Conservation (phyloP, 1,140 invertebrate genomes). For the Cydia splendana region DNA sequence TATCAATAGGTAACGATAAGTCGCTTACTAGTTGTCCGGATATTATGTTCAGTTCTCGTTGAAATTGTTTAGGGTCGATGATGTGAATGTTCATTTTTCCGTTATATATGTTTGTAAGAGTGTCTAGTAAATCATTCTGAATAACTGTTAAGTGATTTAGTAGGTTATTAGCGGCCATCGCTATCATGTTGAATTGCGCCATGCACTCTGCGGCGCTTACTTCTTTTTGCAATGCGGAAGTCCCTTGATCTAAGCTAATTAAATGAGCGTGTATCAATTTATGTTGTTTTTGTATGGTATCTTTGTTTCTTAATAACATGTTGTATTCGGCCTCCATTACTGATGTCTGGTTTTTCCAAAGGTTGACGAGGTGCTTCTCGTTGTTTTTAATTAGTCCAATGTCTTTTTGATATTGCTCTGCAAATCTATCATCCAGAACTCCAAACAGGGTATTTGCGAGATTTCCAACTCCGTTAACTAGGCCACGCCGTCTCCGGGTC, state of each 20-base stretch:
- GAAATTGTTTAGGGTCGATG: conserved; percentile 34
- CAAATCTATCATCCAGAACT: conserved; percentile 28
- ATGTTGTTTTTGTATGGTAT: conserved; percentile 32
- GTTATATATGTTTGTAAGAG: conserved; percentile 36
- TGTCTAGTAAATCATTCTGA: conserved; percentile 36
- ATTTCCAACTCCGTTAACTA: conserved; percentile 35
- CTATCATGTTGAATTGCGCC: conserved; percentile 19
- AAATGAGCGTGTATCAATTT: conserved; percentile 35
- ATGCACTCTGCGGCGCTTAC: background rate
- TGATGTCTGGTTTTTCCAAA: conserved; percentile 39
- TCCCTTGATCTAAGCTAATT: conserved; percentile 15
- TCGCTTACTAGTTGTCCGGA: conserved; percentile 33
- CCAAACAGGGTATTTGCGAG: conserved; percentile 33
- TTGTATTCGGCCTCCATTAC: conserved; percentile 34
- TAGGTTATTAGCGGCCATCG: conserved; percentile 25
- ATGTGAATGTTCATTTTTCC: conserved; percentile 37
- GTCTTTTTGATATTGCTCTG: conserved; percentile 32
- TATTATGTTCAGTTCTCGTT: conserved; percentile 31
- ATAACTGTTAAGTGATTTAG: conserved; percentile 31
- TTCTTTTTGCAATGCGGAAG: conserved; percentile 10
- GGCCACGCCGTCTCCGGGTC: conserved; percentile 29
- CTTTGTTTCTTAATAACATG: conserved; percentile 29
- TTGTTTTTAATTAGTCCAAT: conserved; percentile 19
- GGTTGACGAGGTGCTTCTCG: conserved; percentile 25
- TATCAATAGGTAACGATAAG: conserved; percentile 34